Percentiles rank a stretch among this genome's conserved stretches.
Conservation (phyloP, 2,888 invertebrate genomes). For the Camponotus fellah region DNA sequence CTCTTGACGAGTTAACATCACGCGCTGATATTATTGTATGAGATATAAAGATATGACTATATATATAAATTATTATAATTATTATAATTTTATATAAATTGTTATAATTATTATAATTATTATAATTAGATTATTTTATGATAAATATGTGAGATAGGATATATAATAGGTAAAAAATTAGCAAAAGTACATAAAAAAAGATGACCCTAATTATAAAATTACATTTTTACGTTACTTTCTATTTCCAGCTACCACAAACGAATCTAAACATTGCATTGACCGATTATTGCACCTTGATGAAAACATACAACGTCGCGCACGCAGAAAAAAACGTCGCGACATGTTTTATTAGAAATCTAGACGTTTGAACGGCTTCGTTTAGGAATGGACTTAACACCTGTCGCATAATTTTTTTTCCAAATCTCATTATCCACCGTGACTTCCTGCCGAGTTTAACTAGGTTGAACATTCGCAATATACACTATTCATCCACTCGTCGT, state of each 20-base stretch:
- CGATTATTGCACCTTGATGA: background rate
- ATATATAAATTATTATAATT: background rate
- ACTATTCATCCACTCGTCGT: conserved; percentile 3
- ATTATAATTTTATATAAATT: background rate
- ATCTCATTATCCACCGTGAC: conserved; percentile 74
- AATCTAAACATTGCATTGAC: background rate
- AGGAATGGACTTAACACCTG: conserved; percentile 83
- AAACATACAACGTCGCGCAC: background rate
- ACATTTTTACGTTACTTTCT: background rate
- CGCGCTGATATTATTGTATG: background rate
- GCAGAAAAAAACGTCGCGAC: conserved; percentile 48
- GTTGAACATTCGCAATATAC: conserved; percentile 49
- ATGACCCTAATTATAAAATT: background rate
- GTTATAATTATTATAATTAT: background rate
- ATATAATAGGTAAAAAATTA: background rate
- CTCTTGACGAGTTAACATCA: background rate
- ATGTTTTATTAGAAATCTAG: conserved; percentile 67
- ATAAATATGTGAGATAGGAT: background rate
- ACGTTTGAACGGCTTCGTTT: conserved; percentile 84
- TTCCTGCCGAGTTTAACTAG: conserved; percentile 66
- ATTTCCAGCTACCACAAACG: background rate
- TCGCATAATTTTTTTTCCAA: conserved; percentile 77
- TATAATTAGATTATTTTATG: background rate
- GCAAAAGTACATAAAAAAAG: background rate
- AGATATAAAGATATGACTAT: background rate